Base-by-base conservation (phyloP, 2,113 vertebrate genomes). In the Promerops cafer region DNA sequence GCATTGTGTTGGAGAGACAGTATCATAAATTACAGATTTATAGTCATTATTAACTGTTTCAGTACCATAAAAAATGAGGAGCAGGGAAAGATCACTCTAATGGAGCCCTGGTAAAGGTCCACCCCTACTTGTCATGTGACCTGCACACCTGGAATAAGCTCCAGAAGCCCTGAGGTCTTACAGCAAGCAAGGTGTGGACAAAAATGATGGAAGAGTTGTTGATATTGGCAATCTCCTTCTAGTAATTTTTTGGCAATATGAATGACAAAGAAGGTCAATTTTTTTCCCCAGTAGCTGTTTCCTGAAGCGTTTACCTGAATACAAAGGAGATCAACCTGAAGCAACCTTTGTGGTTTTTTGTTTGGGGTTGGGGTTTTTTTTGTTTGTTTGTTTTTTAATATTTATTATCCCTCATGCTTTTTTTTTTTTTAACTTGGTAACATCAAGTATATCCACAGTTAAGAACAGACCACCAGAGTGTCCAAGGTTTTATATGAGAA, bases 341-440 rank as follows among this genome's bases (percentile, higher is more conserved):
- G 12, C 6, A 37, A 45, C 1, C 1, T 69, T 68, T 33, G 5
- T 18, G 12, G 2, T 1, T 61, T 71, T 71, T 53, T 30, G 19
- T 11, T 33, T 33, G 13, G 19, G 16, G 2, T 35, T 42, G 35
- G 14, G 11, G 1, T 24, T 37, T 50, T n/a, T 16, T 61, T 63
- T 61, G 13, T 54, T 74, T 33, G 40, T 24, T 57, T 30, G 9
- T 33, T 60, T 52, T 52, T 8, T 19, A 47, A 47, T 49, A 16
- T 71, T 63, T 71, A 27, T 40, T 54, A 19, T 54, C 14, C 9
- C 1, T 7, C 1, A 13, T 19, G 1, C 0, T 18, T n/a, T 21
- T 76, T 53, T 23, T 53, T 61, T 7, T 19, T 20, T 30, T 4
- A 20, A n/a, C 24, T 44, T 81, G 11, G 13, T 54, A 33, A 60